Evolutionary conservation across 2,888 invertebrate species (phyloP).

Genomic region (Siphonodentalium dalli): DNA sequence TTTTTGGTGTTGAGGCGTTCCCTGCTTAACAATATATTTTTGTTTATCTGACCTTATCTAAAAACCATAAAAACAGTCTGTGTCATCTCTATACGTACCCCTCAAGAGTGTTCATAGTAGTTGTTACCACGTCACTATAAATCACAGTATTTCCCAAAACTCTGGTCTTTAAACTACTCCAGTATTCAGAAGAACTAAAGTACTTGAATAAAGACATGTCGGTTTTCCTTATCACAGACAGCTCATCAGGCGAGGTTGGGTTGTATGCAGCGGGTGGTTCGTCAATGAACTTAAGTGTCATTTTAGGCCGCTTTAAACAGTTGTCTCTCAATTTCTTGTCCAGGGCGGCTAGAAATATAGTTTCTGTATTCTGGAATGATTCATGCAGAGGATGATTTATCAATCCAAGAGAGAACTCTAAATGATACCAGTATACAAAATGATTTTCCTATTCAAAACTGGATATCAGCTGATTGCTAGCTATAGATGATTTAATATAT

Average conservation of each 20-base stretch:
- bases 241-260: conserved; percentile 20
- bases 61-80: too few relatives aligned
- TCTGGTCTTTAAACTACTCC: conserved; percentile 72
- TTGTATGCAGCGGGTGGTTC: neutral
- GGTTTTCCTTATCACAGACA: conserved; percentile 37
- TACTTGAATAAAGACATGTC: conserved; percentile 21
- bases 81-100: conserved; percentile 54
- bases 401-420: too few relatives aligned
- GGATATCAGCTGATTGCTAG: too few relatives aligned
- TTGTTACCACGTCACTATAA: conserved; percentile 80
- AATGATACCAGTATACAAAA: too few relatives aligned
- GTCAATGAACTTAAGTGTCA: conserved; percentile 40
- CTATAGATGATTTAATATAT: too few relatives aligned
- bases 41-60: too few relatives aligned
- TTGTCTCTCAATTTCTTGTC: conserved; percentile 36
- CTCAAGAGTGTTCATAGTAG: conserved; percentile 77
- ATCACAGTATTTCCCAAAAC: conserved; percentile 82
- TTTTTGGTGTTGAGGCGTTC: too few relatives aligned
- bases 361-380: conserved; percentile 21
- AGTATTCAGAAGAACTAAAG: conserved; percentile 40
- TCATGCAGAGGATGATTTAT: too few relatives aligned
- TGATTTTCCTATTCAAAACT: too few relatives aligned
- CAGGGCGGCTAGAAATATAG: conserved; percentile 26
- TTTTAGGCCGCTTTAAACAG: conserved; percentile 34
- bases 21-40: too few relatives aligned